phyloP scores from a whole-genome alignment of 2,113 vertebrate species.

The Brevimyrus niger region DNA sequence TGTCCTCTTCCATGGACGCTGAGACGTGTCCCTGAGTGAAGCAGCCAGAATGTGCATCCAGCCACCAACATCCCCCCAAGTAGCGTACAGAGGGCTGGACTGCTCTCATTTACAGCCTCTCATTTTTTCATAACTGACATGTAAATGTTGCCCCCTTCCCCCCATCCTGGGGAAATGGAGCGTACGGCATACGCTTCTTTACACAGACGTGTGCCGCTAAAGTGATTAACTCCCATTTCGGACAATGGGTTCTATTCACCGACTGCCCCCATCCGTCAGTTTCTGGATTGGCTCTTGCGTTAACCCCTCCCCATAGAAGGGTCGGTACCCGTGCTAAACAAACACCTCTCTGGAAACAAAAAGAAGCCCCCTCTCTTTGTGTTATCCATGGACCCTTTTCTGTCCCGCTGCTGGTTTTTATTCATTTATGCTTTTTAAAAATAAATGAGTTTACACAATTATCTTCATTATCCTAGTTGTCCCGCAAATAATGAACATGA shows the following conservation, averaged over 20 bases:
- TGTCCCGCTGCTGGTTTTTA: neutral
- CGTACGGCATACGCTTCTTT: conserved; percentile 31
- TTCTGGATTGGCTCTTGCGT: conserved; percentile 19
- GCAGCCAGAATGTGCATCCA: conserved; percentile 11
- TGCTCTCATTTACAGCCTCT: conserved; percentile 14
- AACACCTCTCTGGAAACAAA: conserved; percentile 27
- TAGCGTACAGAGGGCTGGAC: conserved; percentile 9
- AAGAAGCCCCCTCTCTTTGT: conserved; percentile 25
- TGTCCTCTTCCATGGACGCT: conserved; percentile 36
- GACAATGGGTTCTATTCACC: conserved; percentile 29
- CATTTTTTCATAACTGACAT: conserved; percentile 38
- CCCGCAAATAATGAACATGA: neutral
- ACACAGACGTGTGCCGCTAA: conserved; percentile 44
- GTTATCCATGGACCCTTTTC: conserved; percentile 16
- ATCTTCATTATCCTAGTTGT: neutral
- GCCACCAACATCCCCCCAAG: conserved; percentile 6
- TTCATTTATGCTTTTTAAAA: neutral
- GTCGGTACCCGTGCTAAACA: conserved; percentile 26
- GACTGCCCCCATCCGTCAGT: neutral
- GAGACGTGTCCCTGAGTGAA: conserved; percentile 22
- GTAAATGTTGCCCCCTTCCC: conserved; percentile 32
- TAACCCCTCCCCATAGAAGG: conserved; percentile 12
- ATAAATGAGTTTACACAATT: neutral
- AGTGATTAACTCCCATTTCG: conserved; percentile 42
- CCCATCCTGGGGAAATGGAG: conserved; percentile 16